These are phyloP conservation scores for Calameuta filiformis DNA, from an alignment of 2,888 invertebrate species.

Conservation along the genomic window DNA sequence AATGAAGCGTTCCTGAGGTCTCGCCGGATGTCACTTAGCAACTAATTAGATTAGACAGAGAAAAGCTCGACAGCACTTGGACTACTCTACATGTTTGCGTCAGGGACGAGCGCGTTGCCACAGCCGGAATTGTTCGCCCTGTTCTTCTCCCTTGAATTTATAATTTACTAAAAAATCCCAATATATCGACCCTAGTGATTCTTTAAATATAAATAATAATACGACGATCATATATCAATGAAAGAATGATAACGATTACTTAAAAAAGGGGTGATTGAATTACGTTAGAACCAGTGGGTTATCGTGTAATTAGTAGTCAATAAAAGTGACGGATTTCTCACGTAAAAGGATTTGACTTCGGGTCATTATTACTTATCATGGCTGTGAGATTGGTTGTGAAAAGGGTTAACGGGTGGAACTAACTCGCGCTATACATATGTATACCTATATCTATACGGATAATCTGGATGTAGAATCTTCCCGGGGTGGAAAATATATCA, in stretches of 20 bases:
- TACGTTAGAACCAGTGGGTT: too few species aligned
- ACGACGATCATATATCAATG: background rate
- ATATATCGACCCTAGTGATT: background rate
- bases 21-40: background rate
- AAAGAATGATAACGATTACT: background rate
- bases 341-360: background rate
- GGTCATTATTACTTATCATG: background rate
- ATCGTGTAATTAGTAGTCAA: background rate
- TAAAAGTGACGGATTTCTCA: background rate
- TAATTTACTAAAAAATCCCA: background rate
- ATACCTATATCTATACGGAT: background rate
- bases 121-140: background rate
- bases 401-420: background rate
- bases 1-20: background rate
- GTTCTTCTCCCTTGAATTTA: background rate
- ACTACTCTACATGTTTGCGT: background rate
- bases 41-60: background rate
- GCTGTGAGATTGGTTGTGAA: background rate
- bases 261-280: background rate
- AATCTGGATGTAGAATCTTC: background rate
- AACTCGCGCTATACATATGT: background rate
- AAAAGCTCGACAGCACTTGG: background rate
- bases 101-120: background rate
- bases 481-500: background rate
- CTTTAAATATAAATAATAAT: background rate